Conservation (phyloP, 2,113 vertebrate species). For the Corythoichthys intestinalis region DNA sequence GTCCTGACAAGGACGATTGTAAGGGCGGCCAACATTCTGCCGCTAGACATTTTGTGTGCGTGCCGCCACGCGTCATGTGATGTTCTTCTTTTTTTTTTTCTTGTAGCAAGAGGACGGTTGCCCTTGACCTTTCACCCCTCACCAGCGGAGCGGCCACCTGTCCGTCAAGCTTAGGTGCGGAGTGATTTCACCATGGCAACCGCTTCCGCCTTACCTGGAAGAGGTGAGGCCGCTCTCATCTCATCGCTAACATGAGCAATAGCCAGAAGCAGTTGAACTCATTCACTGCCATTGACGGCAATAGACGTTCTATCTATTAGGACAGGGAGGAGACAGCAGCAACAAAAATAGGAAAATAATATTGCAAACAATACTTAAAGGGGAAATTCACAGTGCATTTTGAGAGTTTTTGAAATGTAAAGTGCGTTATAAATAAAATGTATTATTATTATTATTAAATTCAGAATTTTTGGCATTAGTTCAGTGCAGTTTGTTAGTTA, state of each 20-base stretch:
- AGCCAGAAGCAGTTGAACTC: background rate
- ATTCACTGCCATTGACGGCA: no score
- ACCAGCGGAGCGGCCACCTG: conserved; percentile 18
- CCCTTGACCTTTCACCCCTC: conserved; percentile 45
- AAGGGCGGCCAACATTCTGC: background rate
- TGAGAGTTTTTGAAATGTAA: no score
- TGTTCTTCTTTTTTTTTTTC: background rate
- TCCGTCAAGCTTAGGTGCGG: conserved; percentile 19
- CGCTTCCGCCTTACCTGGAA: conserved; percentile 27
- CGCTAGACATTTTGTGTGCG: background rate
- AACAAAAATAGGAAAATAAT: no score
- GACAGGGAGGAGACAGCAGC: no score
- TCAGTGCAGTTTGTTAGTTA: no score
- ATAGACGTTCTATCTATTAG: no score
- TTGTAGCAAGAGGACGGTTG: conserved; percentile 27
- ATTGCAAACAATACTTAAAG: no score
- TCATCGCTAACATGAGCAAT: background rate
- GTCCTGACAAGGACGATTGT: conserved; percentile 47
- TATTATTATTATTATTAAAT: no score
- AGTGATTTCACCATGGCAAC: conserved; percentile 29
- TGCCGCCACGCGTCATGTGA: background rate
- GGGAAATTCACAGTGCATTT: no score
- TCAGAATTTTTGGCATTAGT: no score
- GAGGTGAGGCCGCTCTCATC: conserved; percentile 27
- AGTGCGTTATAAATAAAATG: no score